Evolutionary conservation across 2,797 vertebrate genomes (phyloP), one percentile per base, ranked within the genome.

Genomic region (Triplophysa bombifrons): DNA sequence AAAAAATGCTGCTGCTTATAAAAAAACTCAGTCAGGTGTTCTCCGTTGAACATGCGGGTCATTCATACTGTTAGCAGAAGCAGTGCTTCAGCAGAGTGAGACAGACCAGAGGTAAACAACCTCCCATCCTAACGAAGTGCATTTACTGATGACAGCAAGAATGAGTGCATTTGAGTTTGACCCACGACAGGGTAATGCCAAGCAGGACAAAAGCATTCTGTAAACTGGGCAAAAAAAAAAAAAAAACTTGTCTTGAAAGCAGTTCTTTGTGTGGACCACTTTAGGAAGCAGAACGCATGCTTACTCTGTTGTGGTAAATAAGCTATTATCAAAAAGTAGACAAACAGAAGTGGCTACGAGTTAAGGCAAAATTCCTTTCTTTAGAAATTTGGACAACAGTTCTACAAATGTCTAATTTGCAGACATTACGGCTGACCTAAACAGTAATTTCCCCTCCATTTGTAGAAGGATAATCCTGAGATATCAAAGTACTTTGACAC

Each of bases 401-500:
- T 20, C 6, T 0, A n/a, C n/a, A 20, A 4, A 48, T 19, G 10
- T 68, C 22, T 20, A 68, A 56, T 48, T 55, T 17, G 48, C 44
- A 4, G 9, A 70, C 27, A 20, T 14, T 44, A 51, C 41, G 48
- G 48, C n/a, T n/a, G 17, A 69, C 4, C 44, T n/a, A 19, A 41
- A 13, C 4, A 3, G 22, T 50, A 2, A 17, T 25, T 41, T 17
- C 22, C 19, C 72, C 81, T 80, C 44, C 27, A 74, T 82, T 80
- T 82, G 84, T 80, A 71, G 80, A 81, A 80, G 72, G 27, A 74
- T 68, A 65, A 14, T 71, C 63, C 53, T 84, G 82, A 84, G 87
- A 92, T 89, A 86, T 91, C 89, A 27, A 72, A 79, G 65, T 48
- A 69, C 41, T 69, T n/a, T 16, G 58, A 60, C 13, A 7, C 13